Evolutionary conservation across 2,888 invertebrate genomes (phyloP).

Genomic region (Elmis aenea): DNA sequence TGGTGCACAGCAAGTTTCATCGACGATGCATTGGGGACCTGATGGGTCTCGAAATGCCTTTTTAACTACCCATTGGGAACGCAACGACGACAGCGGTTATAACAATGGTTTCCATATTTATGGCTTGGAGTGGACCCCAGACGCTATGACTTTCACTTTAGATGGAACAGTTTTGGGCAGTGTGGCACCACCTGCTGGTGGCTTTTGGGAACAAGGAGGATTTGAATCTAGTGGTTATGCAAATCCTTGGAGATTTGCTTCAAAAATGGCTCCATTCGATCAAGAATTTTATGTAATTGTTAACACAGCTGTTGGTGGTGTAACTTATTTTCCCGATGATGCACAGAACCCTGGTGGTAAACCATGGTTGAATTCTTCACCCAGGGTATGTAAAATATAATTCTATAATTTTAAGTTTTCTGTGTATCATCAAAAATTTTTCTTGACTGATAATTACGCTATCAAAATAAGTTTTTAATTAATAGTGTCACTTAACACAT

Average conservation of each 20-base stretch:
- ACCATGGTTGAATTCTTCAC: slow-evolving; percentile 57
- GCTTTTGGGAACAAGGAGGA: slow-evolving; percentile 63
- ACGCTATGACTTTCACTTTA: slow-evolving; percentile 48
- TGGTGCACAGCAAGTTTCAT: slow-evolving; percentile 54
- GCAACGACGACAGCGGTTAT: slow-evolving; percentile 43
- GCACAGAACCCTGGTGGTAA: slow-evolving; percentile 52
- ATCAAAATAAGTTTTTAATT: too few relatives aligned
- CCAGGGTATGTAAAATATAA: slow-evolving; percentile 40
- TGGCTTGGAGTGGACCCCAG: slow-evolving; percentile 61
- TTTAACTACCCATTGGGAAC: slow-evolving; percentile 49
- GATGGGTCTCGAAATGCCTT: slow-evolving; percentile 52
- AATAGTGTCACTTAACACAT: too few relatives aligned
- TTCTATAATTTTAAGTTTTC: slow-evolving; percentile 1
- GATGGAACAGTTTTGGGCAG: slow-evolving; percentile 54
- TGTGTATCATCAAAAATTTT: too few relatives aligned
- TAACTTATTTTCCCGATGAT: slow-evolving; percentile 60
- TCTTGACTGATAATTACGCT: too few relatives aligned
- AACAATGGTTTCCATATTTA: slow-evolving; percentile 60
- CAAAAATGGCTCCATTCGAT: slow-evolving; percentile 64
- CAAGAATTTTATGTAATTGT: slow-evolving; percentile 62
- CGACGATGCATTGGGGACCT: slow-evolving; percentile 66
- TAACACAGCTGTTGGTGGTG: slow-evolving; percentile 65
- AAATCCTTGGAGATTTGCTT: slow-evolving; percentile 55
- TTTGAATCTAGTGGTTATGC: slow-evolving; percentile 48
- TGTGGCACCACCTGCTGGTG: slow-evolving; percentile 51